A percentile compares a stretch with the other conserved stretches of the same genome.
Evolutionary conservation across 2,113 vertebrate species (phyloP).

Genomic region (Leptobrachium ailaonicum): DNA sequence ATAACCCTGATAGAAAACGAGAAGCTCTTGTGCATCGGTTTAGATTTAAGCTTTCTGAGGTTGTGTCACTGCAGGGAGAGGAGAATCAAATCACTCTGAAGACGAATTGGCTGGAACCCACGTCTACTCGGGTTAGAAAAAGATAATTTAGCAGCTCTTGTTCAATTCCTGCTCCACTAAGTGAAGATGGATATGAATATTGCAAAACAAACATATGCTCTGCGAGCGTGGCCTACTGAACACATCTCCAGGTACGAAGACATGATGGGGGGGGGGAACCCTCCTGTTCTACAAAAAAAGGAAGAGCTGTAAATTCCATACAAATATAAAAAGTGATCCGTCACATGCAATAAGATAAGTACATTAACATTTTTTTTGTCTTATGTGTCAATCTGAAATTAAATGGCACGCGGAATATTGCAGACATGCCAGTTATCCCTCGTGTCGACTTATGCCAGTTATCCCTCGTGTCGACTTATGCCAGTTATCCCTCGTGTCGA

Average conservation of each 20-base stretch:
- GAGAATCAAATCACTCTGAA: constrained; percentile 41
- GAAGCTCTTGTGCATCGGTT: constrained; percentile 12
- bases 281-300: not conserved
- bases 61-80: constrained; percentile 35
- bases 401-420: not conserved
- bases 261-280: no score
- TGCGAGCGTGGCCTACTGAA: not conserved
- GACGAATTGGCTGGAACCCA: constrained; percentile 28
- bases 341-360: not conserved
- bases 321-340: constrained; percentile 5
- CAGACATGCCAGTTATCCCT: not conserved
- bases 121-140: constrained; percentile 13
- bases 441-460: not conserved
- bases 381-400: no score
- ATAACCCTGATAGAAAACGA: no score
- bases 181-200: constrained; percentile 15
- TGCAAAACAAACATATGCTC: constrained; percentile 13
- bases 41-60: constrained; percentile 39
- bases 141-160: constrained; percentile 34
- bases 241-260: constrained; percentile 2
- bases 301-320: not conserved
- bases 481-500: not conserved
- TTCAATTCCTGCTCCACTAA: not conserved
- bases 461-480: no score
- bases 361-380: no score